phyloP scores from a whole-genome alignment of 92 coral and sea anemone genomes.

The Epizoanthus rinbou region DNA sequence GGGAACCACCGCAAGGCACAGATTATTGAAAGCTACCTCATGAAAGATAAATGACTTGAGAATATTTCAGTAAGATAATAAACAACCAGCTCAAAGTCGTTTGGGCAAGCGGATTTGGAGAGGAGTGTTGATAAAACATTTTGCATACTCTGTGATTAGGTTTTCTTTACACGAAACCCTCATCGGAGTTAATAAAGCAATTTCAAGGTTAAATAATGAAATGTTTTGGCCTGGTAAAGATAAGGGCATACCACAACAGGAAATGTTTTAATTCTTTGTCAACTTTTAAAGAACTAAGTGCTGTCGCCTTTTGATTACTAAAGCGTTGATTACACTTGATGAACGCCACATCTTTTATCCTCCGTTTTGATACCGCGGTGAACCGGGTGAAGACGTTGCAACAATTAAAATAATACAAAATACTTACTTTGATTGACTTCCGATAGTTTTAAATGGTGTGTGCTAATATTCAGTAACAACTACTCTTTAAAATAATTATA shows the following conservation, averaged over 20 bases:
- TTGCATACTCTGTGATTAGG: background rate
- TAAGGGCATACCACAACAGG: conserved; percentile 4
- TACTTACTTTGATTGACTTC: too few relatives aligned
- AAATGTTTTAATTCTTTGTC: background rate
- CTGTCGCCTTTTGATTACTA: background rate
- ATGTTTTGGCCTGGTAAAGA: background rate
- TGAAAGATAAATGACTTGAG: conserved; percentile 32
- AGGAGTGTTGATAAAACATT: background rate
- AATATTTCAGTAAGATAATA: background rate
- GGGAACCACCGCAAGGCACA: background rate
- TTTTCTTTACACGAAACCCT: background rate
- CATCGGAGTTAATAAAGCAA: background rate
- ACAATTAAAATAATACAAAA: too few relatives aligned
- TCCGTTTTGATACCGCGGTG: conserved; percentile 5
- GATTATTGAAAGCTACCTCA: conserved; percentile 22
- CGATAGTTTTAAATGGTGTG: too few relatives aligned
- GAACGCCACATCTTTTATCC: background rate
- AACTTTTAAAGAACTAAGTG: background rate
- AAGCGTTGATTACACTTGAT: background rate
- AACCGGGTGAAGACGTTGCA: too few relatives aligned
- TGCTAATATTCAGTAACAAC: too few relatives aligned
- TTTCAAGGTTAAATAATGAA: background rate
- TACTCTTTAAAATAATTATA: too few relatives aligned
- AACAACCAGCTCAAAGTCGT: background rate
- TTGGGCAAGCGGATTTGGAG: background rate